A percentile compares a stretch with the other conserved stretches of the same genome.
Conservation (phyloP, 2,888 invertebrate genomes). For the Acrobasis repandana region DNA sequence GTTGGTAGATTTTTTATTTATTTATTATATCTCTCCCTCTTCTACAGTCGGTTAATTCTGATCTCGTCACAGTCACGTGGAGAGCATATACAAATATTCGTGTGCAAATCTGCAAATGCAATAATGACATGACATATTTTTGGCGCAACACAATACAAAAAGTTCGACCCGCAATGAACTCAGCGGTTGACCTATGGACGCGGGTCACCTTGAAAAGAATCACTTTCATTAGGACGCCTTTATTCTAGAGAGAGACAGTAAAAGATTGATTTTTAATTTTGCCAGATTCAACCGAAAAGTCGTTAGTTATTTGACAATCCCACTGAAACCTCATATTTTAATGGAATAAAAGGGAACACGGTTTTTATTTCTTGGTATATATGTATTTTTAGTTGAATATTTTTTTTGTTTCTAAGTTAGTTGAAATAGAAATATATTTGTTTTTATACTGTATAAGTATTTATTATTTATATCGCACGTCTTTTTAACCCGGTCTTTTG, state of each 20-base stretch:
- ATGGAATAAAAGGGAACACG: too few species aligned
- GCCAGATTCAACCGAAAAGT: too few species aligned
- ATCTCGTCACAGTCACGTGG: too few species aligned
- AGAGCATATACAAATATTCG: neutral
- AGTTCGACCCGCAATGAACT: slow-evolving; percentile 15
- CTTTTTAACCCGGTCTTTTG: too few species aligned
- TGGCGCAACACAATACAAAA: slow-evolving; percentile 1
- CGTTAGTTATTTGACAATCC: slow-evolving; percentile 14
- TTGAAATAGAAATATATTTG: too few species aligned
- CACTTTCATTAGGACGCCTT: slow-evolving; percentile 40
- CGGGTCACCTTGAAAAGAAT: slow-evolving; percentile 44
- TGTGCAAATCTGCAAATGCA: neutral
- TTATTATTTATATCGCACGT: too few species aligned
- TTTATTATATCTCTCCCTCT: neutral
- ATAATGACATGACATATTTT: neutral
- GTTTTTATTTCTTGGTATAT: too few species aligned
- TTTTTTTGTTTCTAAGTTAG: too few species aligned
- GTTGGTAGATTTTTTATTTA: too few species aligned
- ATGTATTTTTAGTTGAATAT: too few species aligned
- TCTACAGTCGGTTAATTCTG: neutral
- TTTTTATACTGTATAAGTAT: too few species aligned
- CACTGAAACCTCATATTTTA: neutral
- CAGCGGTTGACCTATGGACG: slow-evolving; percentile 27
- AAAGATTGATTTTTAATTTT: neutral
- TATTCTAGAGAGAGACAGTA: slow-evolving; percentile 30